Base-by-base conservation (phyloP, 2,888 invertebrate species). In the Mesorhabditis sp. region DNA sequence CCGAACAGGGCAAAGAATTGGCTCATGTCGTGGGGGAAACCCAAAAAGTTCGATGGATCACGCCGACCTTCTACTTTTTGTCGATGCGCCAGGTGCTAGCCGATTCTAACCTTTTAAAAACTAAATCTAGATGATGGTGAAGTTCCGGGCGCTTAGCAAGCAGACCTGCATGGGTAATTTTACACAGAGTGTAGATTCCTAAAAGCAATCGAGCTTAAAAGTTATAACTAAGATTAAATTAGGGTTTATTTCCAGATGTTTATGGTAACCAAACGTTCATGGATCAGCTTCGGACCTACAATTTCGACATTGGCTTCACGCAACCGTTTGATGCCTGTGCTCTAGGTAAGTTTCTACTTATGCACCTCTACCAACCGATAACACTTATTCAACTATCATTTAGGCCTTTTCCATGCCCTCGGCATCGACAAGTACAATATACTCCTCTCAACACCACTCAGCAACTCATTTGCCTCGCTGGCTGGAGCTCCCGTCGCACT, bases 11-110 rank as follows among this genome's bases (percentile, higher is more conserved):
- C 7, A n/a, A 10, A 10, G n/a, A 50, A 50, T 13, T n/a, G 58
- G n/a, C n/a, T 50, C 7, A 50, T 13, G 58, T n/a, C 7, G 58
- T 50, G 58, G 58, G 2, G 1, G 58, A 50, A 50, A n/a, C 10
- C n/a, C n/a, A 13, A 2, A 50, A 50, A 50, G 58, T 50, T 50
- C 58, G 58, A 50, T 50, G 58, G 58, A n/a, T 13, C 10, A 50
- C 58, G n/a, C 58, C 58, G 10, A 50, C 58, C n/a, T 50, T 50
- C 58, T 50, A 50, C 58, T 50, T 50, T n/a, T 50, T 50, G 10
- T 13, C 58, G n/a, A 50, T 50, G 58, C 10, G 10, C 7, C 7
- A 50, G 58, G 58, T 50, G 28, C 28, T 28, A 28, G 28, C 28
- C 28, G 28, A 28, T 28, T 28, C 28, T 28, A 28, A 28, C 28